Base-by-base conservation (phyloP, 1,140 invertebrate genomes). In the Notospermus geniculatus region DNA sequence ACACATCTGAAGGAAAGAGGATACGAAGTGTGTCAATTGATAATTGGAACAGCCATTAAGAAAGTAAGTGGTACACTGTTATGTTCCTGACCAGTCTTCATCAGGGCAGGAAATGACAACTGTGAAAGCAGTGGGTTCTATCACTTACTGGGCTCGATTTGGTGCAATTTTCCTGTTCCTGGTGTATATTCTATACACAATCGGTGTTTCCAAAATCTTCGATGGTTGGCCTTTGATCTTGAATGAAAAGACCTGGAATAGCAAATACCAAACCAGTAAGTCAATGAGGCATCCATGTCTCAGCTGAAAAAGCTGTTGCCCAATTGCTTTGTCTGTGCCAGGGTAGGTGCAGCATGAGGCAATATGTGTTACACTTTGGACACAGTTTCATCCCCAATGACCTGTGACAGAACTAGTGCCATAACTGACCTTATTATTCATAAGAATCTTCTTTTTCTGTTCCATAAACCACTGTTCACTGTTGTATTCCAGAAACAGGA, bases 401-500 rank as follows among this genome's bases (percentile, higher is more conserved):
- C 53, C 19, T 22, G 53, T 54, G 19, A 25, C 4, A 23, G 28
- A 54, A 22, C 17, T 29, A 22, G 27, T 54, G 17, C 19, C 45
- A 17, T n/a, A 19, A 41, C 54, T 64, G 52, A 77, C 76, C 71
- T 68, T 74, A 30, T 65, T 65, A 43, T 67, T 72, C 2, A 78
- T 62, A 17, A 77, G 57, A 17, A 64, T 43, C 53, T 64, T 60
- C 25, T 61, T 25, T n/a, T 45, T 60, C 43, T 50, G 36, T 56
- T 61, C 70, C 46, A 67, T 64, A 59, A 77, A 79, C 77, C 77
- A 79, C 39, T 71, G 70, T 22, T 71, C 70, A 64, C 68, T 74
- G 36, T 59, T 71, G 52, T 76, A 79, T 50, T 79, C 77, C 32
- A 79, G 71, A n/a, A 79, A 23, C 50, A 71, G 69, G 50, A 79